Conservation (phyloP, 1,140 invertebrate species). For the Sitobion miscanthi region DNA sequence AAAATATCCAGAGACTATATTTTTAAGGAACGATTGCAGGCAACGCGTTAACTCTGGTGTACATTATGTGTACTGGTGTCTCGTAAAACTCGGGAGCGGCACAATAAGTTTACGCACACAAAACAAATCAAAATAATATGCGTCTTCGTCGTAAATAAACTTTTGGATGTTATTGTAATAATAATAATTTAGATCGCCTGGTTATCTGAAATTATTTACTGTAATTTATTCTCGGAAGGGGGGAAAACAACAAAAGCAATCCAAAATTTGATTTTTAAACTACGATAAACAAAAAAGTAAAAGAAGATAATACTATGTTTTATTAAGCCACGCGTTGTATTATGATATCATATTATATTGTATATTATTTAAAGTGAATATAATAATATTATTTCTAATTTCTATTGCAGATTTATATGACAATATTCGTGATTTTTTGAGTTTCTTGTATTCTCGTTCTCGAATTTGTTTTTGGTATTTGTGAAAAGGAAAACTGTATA, state of each 20-base stretch:
- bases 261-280: background rate
- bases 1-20: background rate
- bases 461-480: background rate
- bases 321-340: background rate
- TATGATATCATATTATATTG: background rate
- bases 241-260: background rate
- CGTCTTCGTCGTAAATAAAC: conserved; percentile 3
- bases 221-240: background rate
- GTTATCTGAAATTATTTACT: background rate
- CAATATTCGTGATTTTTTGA: background rate
- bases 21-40: background rate
- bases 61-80: background rate
- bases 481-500: too few species aligned
- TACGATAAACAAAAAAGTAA: background rate
- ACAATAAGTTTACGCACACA: background rate
- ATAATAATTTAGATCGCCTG: background rate
- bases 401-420: background rate
- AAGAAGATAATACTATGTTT: conserved; percentile 8
- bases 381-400: background rate
- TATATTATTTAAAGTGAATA: background rate
- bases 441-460: background rate
- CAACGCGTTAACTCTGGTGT: background rate
- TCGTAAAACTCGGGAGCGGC: background rate
- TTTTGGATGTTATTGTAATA: background rate
- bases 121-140: conserved; percentile 18